Conservation (phyloP, 2,888 invertebrate species). For the Zele albiditarsus region DNA sequence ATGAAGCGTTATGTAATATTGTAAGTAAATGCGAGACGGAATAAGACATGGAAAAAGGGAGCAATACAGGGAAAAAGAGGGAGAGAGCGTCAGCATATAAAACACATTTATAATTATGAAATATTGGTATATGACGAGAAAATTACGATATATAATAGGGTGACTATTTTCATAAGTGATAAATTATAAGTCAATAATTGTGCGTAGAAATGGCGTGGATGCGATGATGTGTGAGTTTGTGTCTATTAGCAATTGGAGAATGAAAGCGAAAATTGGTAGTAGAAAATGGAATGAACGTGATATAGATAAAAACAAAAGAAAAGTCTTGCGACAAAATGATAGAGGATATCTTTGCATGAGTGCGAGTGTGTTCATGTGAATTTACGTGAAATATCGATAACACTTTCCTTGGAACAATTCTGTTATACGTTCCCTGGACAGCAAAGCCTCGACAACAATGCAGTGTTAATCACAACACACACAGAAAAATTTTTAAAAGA, state of each 20-base stretch:
- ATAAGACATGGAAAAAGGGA: not conserved
- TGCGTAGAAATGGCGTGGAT: conserved; percentile 53
- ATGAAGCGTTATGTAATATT: conserved; percentile 16
- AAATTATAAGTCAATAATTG: conserved; percentile 71
- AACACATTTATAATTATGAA: conserved; percentile 25
- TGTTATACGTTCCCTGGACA: conserved; percentile 9
- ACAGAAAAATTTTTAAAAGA: not conserved
- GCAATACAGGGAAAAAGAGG: not conserved
- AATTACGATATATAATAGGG: conserved; percentile 64
- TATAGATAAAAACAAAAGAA: conserved; percentile 13
- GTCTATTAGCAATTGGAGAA: conserved; percentile 31
- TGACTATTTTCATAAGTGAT: conserved; percentile 71
- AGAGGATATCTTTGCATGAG: not conserved
- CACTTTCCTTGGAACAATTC: not conserved
- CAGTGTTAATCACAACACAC: not conserved
- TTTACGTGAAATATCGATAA: not conserved
- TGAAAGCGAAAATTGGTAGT: conserved; percentile 23
- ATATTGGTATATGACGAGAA: conserved; percentile 45
- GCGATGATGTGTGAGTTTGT: conserved; percentile 37
- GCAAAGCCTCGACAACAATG: conserved; percentile 14
- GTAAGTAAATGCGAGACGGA: conserved; percentile 4
- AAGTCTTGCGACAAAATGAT: conserved; percentile 7
- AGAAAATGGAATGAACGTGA: conserved; percentile 30
- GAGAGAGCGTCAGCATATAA: conserved; percentile 11
- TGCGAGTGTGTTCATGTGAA: not conserved